Conservation (phyloP, 2,113 vertebrate genomes). For the Rhodinocichla rosea region DNA sequence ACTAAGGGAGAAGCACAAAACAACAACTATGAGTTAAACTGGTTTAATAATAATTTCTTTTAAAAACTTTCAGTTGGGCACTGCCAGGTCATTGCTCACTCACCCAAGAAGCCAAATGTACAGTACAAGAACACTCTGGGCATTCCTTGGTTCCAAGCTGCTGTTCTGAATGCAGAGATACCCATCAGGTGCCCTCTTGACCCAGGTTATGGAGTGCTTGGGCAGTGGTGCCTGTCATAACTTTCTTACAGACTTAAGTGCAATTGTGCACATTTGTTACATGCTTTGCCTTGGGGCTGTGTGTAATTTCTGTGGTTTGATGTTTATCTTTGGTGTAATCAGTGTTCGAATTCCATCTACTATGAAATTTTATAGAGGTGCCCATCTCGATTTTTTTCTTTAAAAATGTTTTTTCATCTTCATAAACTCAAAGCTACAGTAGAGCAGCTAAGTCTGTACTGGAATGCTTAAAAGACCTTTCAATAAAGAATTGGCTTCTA, state of each 20-base stretch:
- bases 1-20: not conserved
- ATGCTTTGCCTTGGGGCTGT: conserved; percentile 20
- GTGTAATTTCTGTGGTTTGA: not conserved
- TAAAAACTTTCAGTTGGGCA: not conserved
- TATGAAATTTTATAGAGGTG: not conserved
- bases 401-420: not conserved
- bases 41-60: not conserved
- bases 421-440: not conserved
- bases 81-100: not conserved
- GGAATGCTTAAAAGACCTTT: conserved; percentile 10
- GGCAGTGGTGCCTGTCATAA: not conserved
- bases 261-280: not conserved
- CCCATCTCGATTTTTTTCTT: not conserved
- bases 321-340: not conserved
- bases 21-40: not conserved
- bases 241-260: not conserved
- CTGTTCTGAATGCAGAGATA: not conserved
- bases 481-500: conserved; percentile 64
- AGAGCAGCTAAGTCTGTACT: not conserved
- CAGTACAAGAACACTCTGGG: not conserved
- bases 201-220: not conserved
- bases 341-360: not conserved
- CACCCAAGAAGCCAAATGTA: not conserved
- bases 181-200: not conserved
- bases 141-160: not conserved